Percentiles rank a stretch among this genome's conserved stretches.
Evolutionary conservation across 2,888 invertebrate species (phyloP).

Genomic region (Leuctra nigra): DNA sequence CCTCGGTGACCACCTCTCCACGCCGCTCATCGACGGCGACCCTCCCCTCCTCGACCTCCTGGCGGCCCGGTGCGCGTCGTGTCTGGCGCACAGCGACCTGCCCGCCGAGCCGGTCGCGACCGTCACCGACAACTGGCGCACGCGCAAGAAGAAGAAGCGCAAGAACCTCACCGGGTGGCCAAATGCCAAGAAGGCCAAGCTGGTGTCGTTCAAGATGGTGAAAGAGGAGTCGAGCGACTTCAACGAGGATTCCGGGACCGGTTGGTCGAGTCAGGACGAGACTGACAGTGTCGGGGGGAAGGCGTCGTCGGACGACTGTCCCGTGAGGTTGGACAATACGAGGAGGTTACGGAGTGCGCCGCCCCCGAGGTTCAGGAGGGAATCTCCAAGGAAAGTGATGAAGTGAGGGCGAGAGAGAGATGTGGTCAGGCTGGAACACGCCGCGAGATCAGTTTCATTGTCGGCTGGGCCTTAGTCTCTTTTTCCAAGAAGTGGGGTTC

Average conservation of each 20-base stretch:
- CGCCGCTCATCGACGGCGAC: not conserved
- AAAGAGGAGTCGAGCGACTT: not conserved
- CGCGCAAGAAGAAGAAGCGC: slow-evolving; percentile 44
- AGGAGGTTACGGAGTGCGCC: not conserved
- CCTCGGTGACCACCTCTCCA: not conserved
- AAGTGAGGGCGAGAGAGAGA: not conserved
- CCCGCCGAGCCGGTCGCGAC: not conserved
- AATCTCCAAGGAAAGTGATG: slow-evolving; percentile 2
- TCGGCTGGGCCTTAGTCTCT: too few species aligned
- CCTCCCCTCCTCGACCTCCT: not conserved
- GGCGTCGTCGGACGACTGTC: not conserved
- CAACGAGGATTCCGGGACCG: not conserved
- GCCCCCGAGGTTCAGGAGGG: not conserved
- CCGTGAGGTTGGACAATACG: not conserved
- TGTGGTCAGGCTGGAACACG: too few species aligned
- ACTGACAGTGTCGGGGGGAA: not conserved
- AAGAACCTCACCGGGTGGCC: slow-evolving; percentile 83
- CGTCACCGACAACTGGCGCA: not conserved
- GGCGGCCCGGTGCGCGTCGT: not conserved
- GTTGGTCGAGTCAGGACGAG: too few species aligned
- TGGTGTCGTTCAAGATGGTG: not conserved
- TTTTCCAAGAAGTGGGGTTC: too few species aligned
- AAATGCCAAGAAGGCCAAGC: not conserved
- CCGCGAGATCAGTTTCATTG: too few species aligned
- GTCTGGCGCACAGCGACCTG: not conserved